Conservation (phyloP, 1,140 invertebrate species). For the Drosophila kohkoa region DNA sequence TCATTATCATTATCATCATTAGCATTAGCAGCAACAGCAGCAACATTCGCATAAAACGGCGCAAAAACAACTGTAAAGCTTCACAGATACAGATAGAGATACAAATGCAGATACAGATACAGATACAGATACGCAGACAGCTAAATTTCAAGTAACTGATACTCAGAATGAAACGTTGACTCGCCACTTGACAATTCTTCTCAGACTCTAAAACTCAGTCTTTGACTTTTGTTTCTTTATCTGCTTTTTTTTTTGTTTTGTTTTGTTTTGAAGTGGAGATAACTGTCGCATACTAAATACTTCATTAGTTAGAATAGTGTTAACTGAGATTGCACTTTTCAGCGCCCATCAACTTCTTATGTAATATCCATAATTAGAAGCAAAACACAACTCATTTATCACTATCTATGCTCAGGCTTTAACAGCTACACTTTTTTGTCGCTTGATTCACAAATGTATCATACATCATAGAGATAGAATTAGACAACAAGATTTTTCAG, state of each 20-base stretch:
- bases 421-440: neutral
- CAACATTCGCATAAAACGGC: constrained; percentile 32
- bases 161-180: constrained; percentile 39
- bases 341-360: constrained; percentile 6
- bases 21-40: constrained; percentile 15
- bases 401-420: neutral
- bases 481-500: too few species aligned
- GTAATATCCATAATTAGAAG: constrained; percentile 8
- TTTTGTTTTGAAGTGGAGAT: neutral
- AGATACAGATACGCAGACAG: constrained; percentile 16
- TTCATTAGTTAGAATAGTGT: constrained; percentile 14
- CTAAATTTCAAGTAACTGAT: constrained; percentile 37
- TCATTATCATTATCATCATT: constrained; percentile 32
- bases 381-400: neutral
- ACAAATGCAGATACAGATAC: constrained; percentile 11
- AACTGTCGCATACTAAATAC: constrained; percentile 8
- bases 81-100: constrained; percentile 13
- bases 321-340: neutral
- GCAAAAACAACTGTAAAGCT: constrained; percentile 45
- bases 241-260: neutral
- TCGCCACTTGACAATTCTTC: constrained; percentile 11
- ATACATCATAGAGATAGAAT: too few species aligned
- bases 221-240: constrained; percentile 1
- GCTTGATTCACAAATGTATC: neutral
- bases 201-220: neutral